Conservation (phyloP, 1,140 invertebrate genomes). For the Drosophila parvula region DNA sequence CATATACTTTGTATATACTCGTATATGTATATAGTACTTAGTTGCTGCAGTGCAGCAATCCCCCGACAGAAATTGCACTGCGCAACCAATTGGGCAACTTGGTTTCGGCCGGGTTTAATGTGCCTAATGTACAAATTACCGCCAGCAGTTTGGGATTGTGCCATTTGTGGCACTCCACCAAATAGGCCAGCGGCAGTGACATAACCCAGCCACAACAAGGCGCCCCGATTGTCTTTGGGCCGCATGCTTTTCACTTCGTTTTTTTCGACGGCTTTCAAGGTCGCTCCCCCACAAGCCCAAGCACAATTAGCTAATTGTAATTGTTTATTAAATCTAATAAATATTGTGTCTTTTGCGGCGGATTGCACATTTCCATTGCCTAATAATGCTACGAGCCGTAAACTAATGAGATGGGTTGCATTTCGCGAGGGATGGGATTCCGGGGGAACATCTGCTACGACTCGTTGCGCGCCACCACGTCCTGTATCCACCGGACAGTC, state of each 20-base stretch:
- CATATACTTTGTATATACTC: background rate
- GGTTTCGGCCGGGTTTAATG: slow-evolving; percentile 56
- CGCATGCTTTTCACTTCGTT: slow-evolving; percentile 32
- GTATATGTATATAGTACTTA: background rate
- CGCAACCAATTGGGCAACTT: slow-evolving; percentile 69
- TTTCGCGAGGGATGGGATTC: slow-evolving; percentile 20
- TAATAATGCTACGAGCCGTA: slow-evolving; percentile 73
- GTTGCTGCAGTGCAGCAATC: slow-evolving; percentile 14
- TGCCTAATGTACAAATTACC: slow-evolving; percentile 78
- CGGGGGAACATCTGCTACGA: slow-evolving; percentile 29
- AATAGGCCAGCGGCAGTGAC: slow-evolving; percentile 74
- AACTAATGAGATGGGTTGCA: slow-evolving; percentile 75
- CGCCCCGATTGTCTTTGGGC: slow-evolving; percentile 49
- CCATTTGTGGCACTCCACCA: slow-evolving; percentile 73
- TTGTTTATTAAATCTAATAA: slow-evolving; percentile 76
- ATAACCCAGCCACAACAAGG: slow-evolving; percentile 56
- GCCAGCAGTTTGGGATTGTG: slow-evolving; percentile 63
- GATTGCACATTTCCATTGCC: slow-evolving; percentile 75
- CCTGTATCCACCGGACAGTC: slow-evolving; percentile 89
- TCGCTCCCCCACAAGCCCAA: slow-evolving; percentile 35
- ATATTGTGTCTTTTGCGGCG: slow-evolving; percentile 39
- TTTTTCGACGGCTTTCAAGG: slow-evolving; percentile 53
- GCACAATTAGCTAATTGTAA: slow-evolving; percentile 51
- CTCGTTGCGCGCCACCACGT: slow-evolving; percentile 79
- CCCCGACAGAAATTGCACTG: slow-evolving; percentile 43